Evolutionary conservation across 2,888 invertebrate genomes (phyloP).

Genomic region (Octodonta nipae): DNA sequence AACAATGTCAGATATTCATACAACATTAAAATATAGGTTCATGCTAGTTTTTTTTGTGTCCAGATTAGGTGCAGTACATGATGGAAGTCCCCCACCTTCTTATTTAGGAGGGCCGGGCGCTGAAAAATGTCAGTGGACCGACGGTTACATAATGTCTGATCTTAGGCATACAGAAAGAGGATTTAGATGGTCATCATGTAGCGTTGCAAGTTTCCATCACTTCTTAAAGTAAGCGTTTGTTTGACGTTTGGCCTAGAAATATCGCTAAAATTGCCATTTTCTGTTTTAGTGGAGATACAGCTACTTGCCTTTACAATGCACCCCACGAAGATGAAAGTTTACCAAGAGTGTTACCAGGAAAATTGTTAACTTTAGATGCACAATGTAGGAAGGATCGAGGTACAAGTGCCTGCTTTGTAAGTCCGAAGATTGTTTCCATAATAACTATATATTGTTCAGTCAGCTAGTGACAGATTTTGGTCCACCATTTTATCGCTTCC

Average conservation of each 20-base stretch:
- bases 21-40: background rate
- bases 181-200: slow-evolving; percentile 88
- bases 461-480: too few relatives aligned
- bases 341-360: slow-evolving; percentile 78
- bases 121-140: slow-evolving; percentile 89
- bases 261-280: slow-evolving; percentile 4
- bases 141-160: slow-evolving; percentile 93
- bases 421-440: too few relatives aligned
- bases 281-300: slow-evolving; percentile 73
- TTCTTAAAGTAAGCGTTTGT: slow-evolving; percentile 68
- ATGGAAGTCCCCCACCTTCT: slow-evolving; percentile 86
- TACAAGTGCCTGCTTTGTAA: slow-evolving; percentile 68
- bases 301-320: slow-evolving; percentile 83
- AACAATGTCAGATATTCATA: background rate
- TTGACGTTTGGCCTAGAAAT: background rate
- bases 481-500: too few relatives aligned
- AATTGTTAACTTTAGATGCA: slow-evolving; percentile 76
- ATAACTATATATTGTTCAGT: too few relatives aligned
- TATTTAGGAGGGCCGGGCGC: slow-evolving; percentile 90
- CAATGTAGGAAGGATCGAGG: slow-evolving; percentile 87
- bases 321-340: slow-evolving; percentile 86
- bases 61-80: slow-evolving; percentile 89
- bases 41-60: slow-evolving; percentile 6
- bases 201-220: slow-evolving; percentile 85
- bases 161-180: slow-evolving; percentile 86